Base-by-base conservation (phyloP, 2,797 vertebrate species). In the Chromis chromis region DNA sequence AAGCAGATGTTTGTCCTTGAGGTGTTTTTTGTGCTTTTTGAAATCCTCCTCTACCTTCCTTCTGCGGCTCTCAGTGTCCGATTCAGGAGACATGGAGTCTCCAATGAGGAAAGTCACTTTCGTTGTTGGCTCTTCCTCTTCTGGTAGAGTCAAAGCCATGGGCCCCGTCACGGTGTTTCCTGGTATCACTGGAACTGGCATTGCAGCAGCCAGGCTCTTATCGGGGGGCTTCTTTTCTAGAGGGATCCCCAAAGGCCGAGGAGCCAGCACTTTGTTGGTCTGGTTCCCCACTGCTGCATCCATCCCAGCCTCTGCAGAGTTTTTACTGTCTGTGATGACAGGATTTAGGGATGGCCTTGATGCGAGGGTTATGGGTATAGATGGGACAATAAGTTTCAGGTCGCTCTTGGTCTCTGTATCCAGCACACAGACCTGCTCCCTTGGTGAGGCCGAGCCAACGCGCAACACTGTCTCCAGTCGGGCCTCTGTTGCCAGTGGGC, bases 71-170 rank as follows among this genome's bases (percentile, higher is more conserved):
- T 99, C 98, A 1, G 96, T 97, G 93, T 99, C 98, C 2, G 98
- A 99, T 52, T 99, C 98, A 0, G 98, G 98, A 3, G 98, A 99
- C 96, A 98, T 96, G 53, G 98, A 98, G 87, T 98, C 97, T 4
- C 98, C 98, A 1, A 99, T 99, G 75, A 98, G 96, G 89, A 99
- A 99, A 46, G 96, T 98, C 87, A 99, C 98, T 87, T 98, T 99
- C 16, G 95, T 91, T 42, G 95, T 92, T 6, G 93, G 92, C 80
- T 94, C 94, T 0, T 92, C 91, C 10, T 94, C 82, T 0, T 92
- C 85, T 65, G 94, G 88, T 10, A 95, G 90, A 42, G 93, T 91
- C 6, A 91, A n/a, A 22, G 87, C 78, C 58, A 94, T 91, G 27
- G 87, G 88, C 52, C 87, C 79, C 0, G 53, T 50, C 58, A 25